Conservation (phyloP, 2,113 vertebrate genomes). For the Pterocles gutturalis region DNA sequence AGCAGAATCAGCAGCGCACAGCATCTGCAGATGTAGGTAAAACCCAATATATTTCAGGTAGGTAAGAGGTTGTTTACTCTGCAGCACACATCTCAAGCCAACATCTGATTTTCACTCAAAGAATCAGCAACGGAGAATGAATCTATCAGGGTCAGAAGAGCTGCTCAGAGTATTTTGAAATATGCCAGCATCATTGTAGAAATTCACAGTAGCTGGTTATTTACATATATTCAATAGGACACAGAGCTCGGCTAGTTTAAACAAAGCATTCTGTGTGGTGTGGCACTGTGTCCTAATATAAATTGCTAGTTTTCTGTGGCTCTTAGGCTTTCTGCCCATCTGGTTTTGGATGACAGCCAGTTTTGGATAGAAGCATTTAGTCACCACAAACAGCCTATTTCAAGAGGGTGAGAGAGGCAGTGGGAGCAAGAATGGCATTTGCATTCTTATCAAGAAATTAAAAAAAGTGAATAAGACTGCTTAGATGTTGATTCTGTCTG, state of each 20-base stretch:
- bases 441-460: slow-evolving; percentile 40
- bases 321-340: slow-evolving; percentile 44
- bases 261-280: slow-evolving; percentile 49
- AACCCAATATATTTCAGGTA: background rate
- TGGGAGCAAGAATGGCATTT: slow-evolving; percentile 25
- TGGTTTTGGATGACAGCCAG: slow-evolving; percentile 41
- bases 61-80: background rate
- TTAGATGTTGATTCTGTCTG: background rate
- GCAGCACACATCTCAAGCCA: background rate
- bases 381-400: slow-evolving; percentile 30
- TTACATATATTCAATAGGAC: background rate
- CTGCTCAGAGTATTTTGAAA: slow-evolving; percentile 11
- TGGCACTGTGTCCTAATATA: background rate
- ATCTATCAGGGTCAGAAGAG: background rate
- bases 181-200: background rate
- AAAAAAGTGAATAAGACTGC: background rate
- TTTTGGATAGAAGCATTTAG: slow-evolving; percentile 38
- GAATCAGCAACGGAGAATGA: background rate
- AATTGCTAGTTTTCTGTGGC: slow-evolving; percentile 45
- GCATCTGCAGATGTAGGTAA: background rate
- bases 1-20: background rate
- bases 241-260: slow-evolving; percentile 4
- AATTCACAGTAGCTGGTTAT: background rate
- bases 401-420: background rate
- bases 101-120: background rate